These are phyloP conservation scores for Apodemus speciosus DNA, from an alignment of 2,113 vertebrate species.

Conservation along the genomic window DNA sequence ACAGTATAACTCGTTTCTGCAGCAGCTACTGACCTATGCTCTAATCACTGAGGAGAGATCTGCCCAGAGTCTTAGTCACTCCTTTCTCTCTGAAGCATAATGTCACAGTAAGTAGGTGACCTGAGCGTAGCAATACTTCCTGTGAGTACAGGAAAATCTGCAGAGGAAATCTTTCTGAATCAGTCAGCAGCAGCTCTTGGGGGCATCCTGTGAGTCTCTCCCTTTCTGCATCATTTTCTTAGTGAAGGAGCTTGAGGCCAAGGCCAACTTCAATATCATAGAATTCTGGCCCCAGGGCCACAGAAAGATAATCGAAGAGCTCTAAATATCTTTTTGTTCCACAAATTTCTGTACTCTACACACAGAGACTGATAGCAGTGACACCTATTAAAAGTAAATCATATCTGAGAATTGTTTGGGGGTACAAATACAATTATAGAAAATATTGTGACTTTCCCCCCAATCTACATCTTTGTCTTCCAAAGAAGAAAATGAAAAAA, in stretches of 20 bases:
- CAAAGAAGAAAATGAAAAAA: conserved; percentile 23
- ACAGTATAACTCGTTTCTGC: background rate
- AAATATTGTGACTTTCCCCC: background rate
- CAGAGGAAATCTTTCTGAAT: conserved; percentile 81
- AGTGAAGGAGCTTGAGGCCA: conserved; percentile 66
- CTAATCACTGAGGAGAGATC: conserved; percentile 25
- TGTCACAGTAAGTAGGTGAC: conserved; percentile 72
- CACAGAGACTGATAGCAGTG: background rate
- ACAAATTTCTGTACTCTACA: background rate
- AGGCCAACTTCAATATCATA: conserved; percentile 60
- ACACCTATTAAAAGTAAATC: conserved; percentile 37
- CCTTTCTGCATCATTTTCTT: conserved; percentile 70
- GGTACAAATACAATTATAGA: background rate
- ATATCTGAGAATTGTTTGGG: background rate
- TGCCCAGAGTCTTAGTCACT: conserved; percentile 57
- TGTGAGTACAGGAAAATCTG: conserved; percentile 83
- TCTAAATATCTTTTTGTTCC: background rate
- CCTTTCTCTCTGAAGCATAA: conserved; percentile 72
- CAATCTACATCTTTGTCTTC: background rate
- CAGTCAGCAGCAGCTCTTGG: conserved; percentile 78
- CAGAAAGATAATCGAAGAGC: conserved; percentile 43
- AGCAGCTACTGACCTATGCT: background rate
- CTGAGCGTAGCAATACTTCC: conserved; percentile 81
- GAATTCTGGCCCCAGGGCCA: conserved; percentile 65
- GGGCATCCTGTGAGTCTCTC: conserved; percentile 68